Evolutionary conservation across 2,113 vertebrate species (phyloP), one percentile per base, ranked within the genome.

Genomic region (Furnarius figulus): DNA sequence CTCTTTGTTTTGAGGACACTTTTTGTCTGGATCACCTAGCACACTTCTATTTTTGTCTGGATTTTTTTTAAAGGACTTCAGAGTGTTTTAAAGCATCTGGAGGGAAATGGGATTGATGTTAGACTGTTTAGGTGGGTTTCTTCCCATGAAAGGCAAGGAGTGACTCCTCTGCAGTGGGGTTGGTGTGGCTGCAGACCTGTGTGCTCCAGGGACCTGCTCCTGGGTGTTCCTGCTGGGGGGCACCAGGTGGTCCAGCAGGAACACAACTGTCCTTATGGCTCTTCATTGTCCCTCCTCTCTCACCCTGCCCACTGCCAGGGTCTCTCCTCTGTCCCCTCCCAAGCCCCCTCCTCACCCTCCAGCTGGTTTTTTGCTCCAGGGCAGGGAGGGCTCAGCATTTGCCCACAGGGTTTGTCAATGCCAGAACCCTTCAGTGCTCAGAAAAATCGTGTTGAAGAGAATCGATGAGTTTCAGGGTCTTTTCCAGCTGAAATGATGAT

Each of bases 251-350:
- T 52, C 49, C 25, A 33, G 39, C 49, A 52, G 53, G 42, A 77
- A 1, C 5, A 2, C 1, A 0, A 0, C 8, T 35, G 3, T 47
- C 59, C 46, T 3, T 5, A 6, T 0, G 13, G 18, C 39, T 88
- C 28, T n/a, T 37, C 20, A 0, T 1, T 15, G 16, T 14, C 55
- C n/a, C 78, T 3, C 24, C 35, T 8, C 47, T 46, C 47, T 33
- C 2, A 5, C 37, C 46, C 25, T 46, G 27, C 30, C 30, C 62
- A 8, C 14, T 13, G 21, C 24, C 19, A 25, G 27, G 1, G 0
- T 61, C 30, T 12, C 31, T 59, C 23, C 61, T 17, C 42, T 52
- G 16, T 24, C 37, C 33, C 2, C 13, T 75, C 44, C 53, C 25
- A 56, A 35, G 4, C 8, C 37, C 31, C 42, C 19, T 61, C 33